Evolutionary conservation across 2,797 vertebrate genomes (phyloP), one percentile per base, ranked within the genome.

Genomic region (Macroramphosus scolopax): DNA sequence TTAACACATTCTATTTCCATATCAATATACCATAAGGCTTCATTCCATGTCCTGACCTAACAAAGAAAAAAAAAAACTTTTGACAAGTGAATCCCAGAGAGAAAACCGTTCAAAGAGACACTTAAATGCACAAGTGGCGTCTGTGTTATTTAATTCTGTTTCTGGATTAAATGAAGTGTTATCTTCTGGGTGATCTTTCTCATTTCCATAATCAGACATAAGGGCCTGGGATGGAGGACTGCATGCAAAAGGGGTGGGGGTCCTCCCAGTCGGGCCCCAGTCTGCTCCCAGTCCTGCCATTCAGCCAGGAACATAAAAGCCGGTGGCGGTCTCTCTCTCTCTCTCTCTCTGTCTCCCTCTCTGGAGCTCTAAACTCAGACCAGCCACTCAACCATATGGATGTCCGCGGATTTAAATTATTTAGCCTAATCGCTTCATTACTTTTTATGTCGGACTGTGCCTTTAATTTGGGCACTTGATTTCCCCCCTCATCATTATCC

Each of bases 1-100:
- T 90, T 91, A 83, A 84, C 86, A 87, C 84, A 89, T 86, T 88
- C 89, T 91, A 90, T 92, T 93, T 92, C 89, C 87, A 92, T 71
- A 71, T 64, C 71, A 70, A 64, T 68, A 75, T 47, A 75, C 42
- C 51, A 73, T 61, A 63, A 40, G 31, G 48, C 45, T 82, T 63
- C 59, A 59, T 57, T 65, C 57, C 39, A 45, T 58, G 53, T 51
- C 43, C 72, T 77, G 72, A 80, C 75, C 78, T 63, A 67, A 52
- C 11, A 32, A 10, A 38, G 38, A 51, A 44, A 64, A 51, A 26
- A 33, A 64, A 58, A 65, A 67, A 63, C 34, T 54, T 75, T 36
- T 74, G 69, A 77, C 68, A 81, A 58, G 42, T 56, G 64, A 63
- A 70, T 72, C 58, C 34, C 6, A 11, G 57, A 72, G 77, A 78